These are phyloP conservation scores for Thamnophis sirtalis DNA, from an alignment of 2,113 vertebrate species.

Conservation along the genomic window DNA sequence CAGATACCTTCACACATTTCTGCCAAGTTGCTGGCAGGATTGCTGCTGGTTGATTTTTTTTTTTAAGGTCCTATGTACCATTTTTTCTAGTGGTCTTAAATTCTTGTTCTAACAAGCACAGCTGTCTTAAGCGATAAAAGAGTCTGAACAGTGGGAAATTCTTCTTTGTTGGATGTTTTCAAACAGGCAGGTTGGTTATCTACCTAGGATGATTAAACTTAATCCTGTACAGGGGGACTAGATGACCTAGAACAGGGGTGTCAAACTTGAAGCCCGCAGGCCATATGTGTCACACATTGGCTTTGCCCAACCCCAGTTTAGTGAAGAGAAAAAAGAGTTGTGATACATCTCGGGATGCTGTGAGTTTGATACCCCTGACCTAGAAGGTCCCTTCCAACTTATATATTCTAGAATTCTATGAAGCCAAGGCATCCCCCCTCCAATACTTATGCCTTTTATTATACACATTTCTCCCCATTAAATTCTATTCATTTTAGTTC, in stretches of 20 bases:
- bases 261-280: too few species aligned
- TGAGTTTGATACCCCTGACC: too few species aligned
- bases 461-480: background rate
- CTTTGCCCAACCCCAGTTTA: too few species aligned
- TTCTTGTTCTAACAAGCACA: slow-evolving; percentile 66
- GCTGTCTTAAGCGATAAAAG: background rate
- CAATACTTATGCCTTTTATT: background rate
- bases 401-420: background rate
- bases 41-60: slow-evolving; percentile 49
- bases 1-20: background rate
- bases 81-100: slow-evolving; percentile 77
- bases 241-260: background rate
- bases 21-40: background rate
- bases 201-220: background rate
- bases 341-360: too few species aligned
- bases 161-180: background rate
- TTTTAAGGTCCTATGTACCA: slow-evolving; percentile 70
- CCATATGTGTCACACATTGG: too few species aligned
- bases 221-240: background rate
- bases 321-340: too few species aligned
- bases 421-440: background rate
- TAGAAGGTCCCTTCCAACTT: background rate
- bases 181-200: background rate
- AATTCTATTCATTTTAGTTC: background rate
- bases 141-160: background rate